Evolutionary conservation across 2,113 vertebrate species (phyloP).

Genomic region (Pitta sordida): DNA sequence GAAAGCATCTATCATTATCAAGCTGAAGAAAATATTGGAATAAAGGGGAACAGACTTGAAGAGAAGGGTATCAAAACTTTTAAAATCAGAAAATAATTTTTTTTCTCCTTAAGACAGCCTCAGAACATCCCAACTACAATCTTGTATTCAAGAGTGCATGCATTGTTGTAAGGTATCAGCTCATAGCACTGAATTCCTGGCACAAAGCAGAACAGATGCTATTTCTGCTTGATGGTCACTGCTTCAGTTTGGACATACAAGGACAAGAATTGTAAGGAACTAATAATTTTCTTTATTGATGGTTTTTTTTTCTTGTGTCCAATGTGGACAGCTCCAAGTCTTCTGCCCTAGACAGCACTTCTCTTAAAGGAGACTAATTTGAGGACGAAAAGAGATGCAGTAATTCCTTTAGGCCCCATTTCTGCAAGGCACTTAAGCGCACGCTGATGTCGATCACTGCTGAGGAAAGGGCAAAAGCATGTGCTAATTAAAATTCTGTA

Average conservation of each 20-base stretch:
- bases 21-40: not conserved
- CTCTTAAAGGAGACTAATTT: not conserved
- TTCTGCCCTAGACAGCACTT: not conserved
- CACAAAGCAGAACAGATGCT: not conserved
- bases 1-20: not conserved
- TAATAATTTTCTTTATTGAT: conserved; percentile 11
- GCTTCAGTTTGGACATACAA: not conserved
- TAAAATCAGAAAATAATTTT: not conserved
- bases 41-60: not conserved
- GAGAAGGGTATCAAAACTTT: not conserved
- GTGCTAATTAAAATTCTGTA: not conserved
- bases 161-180: not conserved
- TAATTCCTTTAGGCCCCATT: not conserved
- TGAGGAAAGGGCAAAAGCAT: conserved; percentile 4
- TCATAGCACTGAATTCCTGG: not conserved
- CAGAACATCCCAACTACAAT: not conserved
- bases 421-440: conserved; percentile 41
- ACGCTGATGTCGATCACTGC: not conserved
- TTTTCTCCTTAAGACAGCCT: not conserved
- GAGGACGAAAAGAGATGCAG: not conserved
- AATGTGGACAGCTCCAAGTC: conserved; percentile 11
- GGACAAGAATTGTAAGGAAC: not conserved
- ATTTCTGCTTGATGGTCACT: fast-evolving
- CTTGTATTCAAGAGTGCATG: not conserved
- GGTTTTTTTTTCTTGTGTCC: conserved; percentile 4